A percentile compares a stretch with the other conserved stretches of the same genome.
Conservation (phyloP, 2,113 vertebrate species). For the Furnarius figulus region DNA sequence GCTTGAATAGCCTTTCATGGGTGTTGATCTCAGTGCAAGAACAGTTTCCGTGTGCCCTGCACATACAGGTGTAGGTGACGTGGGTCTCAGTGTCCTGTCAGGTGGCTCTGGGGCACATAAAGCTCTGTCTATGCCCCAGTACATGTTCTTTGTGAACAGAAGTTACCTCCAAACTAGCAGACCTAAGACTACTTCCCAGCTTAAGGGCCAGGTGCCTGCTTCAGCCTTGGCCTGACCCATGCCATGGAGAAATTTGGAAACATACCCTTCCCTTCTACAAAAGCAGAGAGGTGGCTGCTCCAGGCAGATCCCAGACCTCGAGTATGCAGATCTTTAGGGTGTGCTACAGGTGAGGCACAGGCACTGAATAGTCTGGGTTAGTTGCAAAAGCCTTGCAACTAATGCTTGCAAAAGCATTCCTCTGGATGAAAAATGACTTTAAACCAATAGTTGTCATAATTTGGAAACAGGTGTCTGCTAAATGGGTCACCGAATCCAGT, state of each 20-base stretch:
- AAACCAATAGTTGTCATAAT: neutral
- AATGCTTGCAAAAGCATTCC: too few relatives aligned
- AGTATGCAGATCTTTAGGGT: neutral
- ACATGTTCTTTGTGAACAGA: neutral
- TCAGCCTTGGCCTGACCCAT: neutral
- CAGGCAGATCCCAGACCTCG: neutral
- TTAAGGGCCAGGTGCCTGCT: neutral
- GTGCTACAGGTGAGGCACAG: neutral
- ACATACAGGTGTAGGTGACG: neutral
- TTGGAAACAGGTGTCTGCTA: conserved; percentile 44
- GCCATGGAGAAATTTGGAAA: neutral
- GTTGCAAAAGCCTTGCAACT: neutral
- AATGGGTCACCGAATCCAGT: neutral
- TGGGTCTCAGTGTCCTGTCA: neutral
- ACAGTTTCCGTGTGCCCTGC: neutral
- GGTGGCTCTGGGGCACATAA: neutral
- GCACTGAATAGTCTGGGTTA: neutral
- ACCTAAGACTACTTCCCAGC: neutral
- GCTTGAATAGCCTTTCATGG: conserved; percentile 11
- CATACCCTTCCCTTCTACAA: neutral
- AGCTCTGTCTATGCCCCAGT: neutral
- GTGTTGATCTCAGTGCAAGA: neutral
- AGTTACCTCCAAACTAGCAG: neutral
- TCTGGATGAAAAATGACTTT: neutral
- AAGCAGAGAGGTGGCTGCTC: neutral